Base-by-base conservation (phyloP, 2,888 invertebrate species). In the Plagodis pulveraria region DNA sequence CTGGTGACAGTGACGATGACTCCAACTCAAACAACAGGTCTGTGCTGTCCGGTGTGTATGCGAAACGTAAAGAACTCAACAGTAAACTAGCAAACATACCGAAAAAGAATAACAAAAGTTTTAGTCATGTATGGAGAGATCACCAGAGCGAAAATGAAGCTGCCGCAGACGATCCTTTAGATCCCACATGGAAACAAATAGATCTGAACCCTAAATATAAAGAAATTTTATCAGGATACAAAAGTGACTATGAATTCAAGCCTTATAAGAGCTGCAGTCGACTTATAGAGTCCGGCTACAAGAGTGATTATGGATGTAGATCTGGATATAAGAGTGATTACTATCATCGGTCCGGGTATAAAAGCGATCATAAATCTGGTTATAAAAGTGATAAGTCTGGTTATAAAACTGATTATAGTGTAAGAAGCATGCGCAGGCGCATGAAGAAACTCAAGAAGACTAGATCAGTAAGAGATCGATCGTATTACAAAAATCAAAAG, bases 191-290 rank as follows among this genome's bases (percentile, higher is more conserved):
- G 94, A 93, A 94, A 58, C 93, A 95, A 83, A 94, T 95, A 43
- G 95, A 95, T 78, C 87, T 94, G 4, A 94, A 94, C 79, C 94
- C 94, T 10, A 94, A 94, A 81, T 94, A 94, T 75, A 93, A 94
- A 49, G 94, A 94, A 69, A 93, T 94, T 48, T 77, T 93, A 7
- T 94, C 94, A 5, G 94, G 94, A 6, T 94, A 94, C 68, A 94
- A 94, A 85, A 94, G 94, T 74, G 94, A 94, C 70, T 86, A 92
- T 40, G 94, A 93, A 72, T 88, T 92, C 59, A 93, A 93, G 62
- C 91, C 91, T 0, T 92, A 91, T 66, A 93, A 90, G 78, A 93
- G 91, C 65, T 93, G 93, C 69, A 93, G 93, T 73, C 86, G 92
- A 61, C 76, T 93, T 34, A 92, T 93, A 67, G 93, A 93, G 71